Base-by-base conservation (phyloP, 2,113 vertebrate species). In the Excalfactoria chinensis region DNA sequence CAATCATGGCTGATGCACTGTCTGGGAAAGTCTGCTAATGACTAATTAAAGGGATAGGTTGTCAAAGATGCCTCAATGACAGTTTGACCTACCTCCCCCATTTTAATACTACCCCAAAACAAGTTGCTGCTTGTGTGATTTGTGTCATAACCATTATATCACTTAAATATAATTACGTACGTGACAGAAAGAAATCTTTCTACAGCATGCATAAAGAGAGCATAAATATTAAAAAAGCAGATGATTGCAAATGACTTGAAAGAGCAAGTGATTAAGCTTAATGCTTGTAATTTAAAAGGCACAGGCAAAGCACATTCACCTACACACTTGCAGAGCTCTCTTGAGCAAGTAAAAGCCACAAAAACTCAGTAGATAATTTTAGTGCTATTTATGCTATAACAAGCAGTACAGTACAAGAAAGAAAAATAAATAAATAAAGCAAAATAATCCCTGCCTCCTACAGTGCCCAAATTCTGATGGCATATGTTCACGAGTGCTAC, bases 201-300 rank as follows among this genome's bases (percentile, higher is more conserved):
- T 67, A 71, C 60, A 74, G n/a, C 30, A 37, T 0, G 3, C 69
- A 84, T 76, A 84, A 93, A 82, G 66, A 37, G 76, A 71, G 62
- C 25, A 78, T 90, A 87, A 92, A 94, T 88, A 92, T 91, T 95
- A 86, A 94, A 95, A 94, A 94, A 86, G 78, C 28, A 82, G 41
- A 93, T 92, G 67, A 96, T 75, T 87, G 82, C 68, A 72, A 90
- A 93, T 44, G 5, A 93, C 80, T 92, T 62, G 66, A 86, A 92
- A 96, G 82, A 93, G 59, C 62, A 84, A 93, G 84, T 70, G 74
- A 77, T 93, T 73, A 93, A 86, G 78, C 67, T 89, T 93, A 88
- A 93, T 85, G 63, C 32, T 86, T 74, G 55, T 58, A 66, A 90
- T 86, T 91, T 85, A 83, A 88, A 91, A 83, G 76, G 49, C 64